Evolutionary conservation across 2,888 invertebrate genomes (phyloP).

Genomic region (Hypolimnas misippus): DNA sequence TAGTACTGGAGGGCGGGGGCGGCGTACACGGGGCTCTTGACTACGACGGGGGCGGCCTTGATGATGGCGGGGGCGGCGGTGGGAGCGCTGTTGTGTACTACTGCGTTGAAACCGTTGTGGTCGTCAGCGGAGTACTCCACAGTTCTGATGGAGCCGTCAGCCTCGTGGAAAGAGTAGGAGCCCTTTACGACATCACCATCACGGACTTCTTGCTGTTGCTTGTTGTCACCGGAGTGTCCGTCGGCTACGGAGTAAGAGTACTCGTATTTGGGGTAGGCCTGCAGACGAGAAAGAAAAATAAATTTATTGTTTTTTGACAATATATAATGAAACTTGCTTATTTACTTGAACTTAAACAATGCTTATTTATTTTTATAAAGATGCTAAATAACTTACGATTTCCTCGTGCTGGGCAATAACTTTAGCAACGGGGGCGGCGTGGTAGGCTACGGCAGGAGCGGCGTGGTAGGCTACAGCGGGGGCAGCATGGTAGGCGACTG

Average conservation of each 20-base stretch:
- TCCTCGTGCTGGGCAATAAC: slow-evolving; percentile 51
- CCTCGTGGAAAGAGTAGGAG: slow-evolving; percentile 76
- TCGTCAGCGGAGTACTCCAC: slow-evolving; percentile 79
- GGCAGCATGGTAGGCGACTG: slow-evolving; percentile 53
- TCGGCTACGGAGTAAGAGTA: slow-evolving; percentile 80
- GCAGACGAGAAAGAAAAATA: slow-evolving; percentile 10
- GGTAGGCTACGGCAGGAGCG: slow-evolving; percentile 44
- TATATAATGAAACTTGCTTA: background rate
- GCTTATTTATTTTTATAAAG: too few relatives aligned
- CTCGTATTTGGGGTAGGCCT: slow-evolving; percentile 66
- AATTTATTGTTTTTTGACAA: background rate
- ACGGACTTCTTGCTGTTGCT: slow-evolving; percentile 74
- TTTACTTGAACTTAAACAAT: too few relatives aligned
- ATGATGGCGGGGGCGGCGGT: slow-evolving; percentile 57
- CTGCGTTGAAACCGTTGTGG: slow-evolving; percentile 73
- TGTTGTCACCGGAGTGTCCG: slow-evolving; percentile 79
- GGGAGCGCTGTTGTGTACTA: slow-evolving; percentile 66
- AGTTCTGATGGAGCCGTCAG: slow-evolving; percentile 77
- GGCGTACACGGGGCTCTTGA: slow-evolving; percentile 49
- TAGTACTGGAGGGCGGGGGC: slow-evolving; percentile 60
- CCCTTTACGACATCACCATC: slow-evolving; percentile 80
- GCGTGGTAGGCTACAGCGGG: slow-evolving; percentile 43
- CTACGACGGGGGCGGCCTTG: slow-evolving; percentile 59
- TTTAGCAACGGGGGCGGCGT: slow-evolving; percentile 44
- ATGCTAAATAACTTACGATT: slow-evolving; percentile 42